Percentiles rank a stretch among this genome's conserved stretches.
Evolutionary conservation across 1,140 invertebrate species (phyloP).

Genomic region (Drosophila ambigua): DNA sequence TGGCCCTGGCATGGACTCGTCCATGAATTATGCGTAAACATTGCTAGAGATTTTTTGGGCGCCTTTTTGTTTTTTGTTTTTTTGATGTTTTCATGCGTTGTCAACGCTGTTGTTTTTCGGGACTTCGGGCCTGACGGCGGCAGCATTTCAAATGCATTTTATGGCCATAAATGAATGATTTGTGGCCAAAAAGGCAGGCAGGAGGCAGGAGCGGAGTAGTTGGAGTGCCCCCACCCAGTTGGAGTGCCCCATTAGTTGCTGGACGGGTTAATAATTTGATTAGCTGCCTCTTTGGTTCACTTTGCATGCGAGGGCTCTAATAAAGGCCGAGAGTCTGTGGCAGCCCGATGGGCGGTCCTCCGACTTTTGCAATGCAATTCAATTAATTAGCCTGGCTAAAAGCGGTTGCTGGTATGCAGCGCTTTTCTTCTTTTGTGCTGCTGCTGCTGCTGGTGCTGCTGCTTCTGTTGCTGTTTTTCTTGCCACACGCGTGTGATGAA

Average conservation of each 20-base stretch:
- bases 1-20: slow-evolving; percentile 1
- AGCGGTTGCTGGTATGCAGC: slow-evolving; percentile 1
- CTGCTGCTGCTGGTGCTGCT: background rate
- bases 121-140: slow-evolving; percentile 30
- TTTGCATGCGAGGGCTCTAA: slow-evolving; percentile 50
- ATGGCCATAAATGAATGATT: slow-evolving; percentile 62
- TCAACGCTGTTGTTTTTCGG: slow-evolving; percentile 36
- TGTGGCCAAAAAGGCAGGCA: slow-evolving; percentile 1
- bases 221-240: slow-evolving; percentile 23
- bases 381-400: slow-evolving; percentile 68
- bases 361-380: slow-evolving; percentile 54
- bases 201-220: slow-evolving; percentile 11
- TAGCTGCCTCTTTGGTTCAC: slow-evolving; percentile 35
- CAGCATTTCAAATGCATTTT: slow-evolving; percentile 71
- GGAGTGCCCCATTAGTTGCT: background rate
- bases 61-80: slow-evolving; percentile 11
- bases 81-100: slow-evolving; percentile 47
- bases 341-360: slow-evolving; percentile 39
- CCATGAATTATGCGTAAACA: slow-evolving; percentile 73
- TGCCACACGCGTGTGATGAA: slow-evolving; percentile 70
- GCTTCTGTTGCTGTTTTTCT: background rate
- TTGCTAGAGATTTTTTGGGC: slow-evolving; percentile 5
- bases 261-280: slow-evolving; percentile 67
- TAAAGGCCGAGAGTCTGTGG: slow-evolving; percentile 48
- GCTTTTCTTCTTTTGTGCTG: slow-evolving; percentile 16